These are phyloP conservation scores for Rhimphoctona megacephalus DNA, from an alignment of 2,888 invertebrate genomes.

Conservation along the genomic window DNA sequence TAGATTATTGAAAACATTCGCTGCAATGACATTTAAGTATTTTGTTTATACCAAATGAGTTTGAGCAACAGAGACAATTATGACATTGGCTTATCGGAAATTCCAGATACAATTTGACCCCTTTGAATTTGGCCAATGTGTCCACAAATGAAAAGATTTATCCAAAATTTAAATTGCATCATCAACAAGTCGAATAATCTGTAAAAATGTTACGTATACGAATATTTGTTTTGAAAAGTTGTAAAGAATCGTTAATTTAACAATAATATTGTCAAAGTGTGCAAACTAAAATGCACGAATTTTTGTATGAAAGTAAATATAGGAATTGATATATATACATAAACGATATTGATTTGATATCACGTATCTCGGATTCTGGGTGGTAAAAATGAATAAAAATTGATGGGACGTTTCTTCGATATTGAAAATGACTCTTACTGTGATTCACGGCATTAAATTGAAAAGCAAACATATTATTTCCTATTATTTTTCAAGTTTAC, in stretches of 20 bases:
- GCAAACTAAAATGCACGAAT: neutral
- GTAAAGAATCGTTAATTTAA: neutral
- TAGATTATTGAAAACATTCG: neutral
- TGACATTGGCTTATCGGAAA: conserved; percentile 28
- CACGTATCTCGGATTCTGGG: neutral
- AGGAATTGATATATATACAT: too few species aligned
- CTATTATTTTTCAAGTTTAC: neutral
- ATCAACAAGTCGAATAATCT: conserved; percentile 1
- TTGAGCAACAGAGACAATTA: neutral
- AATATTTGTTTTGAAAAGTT: neutral
- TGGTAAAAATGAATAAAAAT: neutral
- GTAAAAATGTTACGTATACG: neutral
- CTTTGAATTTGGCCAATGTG: neutral
- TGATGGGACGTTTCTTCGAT: neutral
- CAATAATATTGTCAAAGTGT: neutral
- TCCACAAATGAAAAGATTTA: neutral
- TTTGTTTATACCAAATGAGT: neutral
- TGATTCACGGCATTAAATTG: neutral
- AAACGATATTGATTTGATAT: neutral
- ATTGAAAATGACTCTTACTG: neutral
- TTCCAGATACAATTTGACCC: conserved; percentile 3
- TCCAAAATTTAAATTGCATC: neutral
- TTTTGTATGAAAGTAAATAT: neutral
- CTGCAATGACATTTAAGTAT: neutral
- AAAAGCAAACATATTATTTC: neutral